Evolutionary conservation across 2,888 invertebrate genomes (phyloP).

Genomic region (Cataglyphis rosenhaueri): DNA sequence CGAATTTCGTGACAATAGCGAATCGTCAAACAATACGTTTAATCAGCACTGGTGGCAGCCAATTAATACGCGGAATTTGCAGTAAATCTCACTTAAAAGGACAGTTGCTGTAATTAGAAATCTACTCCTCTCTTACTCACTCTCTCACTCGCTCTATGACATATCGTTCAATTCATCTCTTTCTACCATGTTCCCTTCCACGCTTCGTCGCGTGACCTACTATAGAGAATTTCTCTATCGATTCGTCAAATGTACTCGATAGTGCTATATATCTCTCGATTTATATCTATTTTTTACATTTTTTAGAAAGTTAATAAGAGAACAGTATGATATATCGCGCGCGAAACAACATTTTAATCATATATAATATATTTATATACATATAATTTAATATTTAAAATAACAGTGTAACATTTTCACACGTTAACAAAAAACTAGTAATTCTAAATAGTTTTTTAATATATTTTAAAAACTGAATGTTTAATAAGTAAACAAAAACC

Average conservation of each 20-base stretch:
- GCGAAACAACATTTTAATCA: neutral
- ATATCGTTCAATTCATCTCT: conserved; percentile 16
- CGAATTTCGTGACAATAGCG: conserved; percentile 22
- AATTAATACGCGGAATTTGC: conserved; percentile 57
- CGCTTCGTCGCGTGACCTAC: conserved; percentile 33
- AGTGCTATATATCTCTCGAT: conserved; percentile 1
- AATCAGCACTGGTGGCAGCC: conserved; percentile 49
- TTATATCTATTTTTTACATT: conserved; percentile 26
- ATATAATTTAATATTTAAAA: neutral
- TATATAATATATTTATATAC: neutral
- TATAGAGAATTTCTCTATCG: conserved; percentile 32
- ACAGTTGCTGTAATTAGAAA: conserved; percentile 52
- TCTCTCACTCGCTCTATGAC: conserved; percentile 2
- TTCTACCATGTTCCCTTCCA: conserved; percentile 7
- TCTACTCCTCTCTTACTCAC: conserved; percentile 14
- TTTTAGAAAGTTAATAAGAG: neutral
- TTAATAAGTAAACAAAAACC: neutral
- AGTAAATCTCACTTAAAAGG: conserved; percentile 30
- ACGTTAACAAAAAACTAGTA: neutral
- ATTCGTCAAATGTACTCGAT: conserved; percentile 17
- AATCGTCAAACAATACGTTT: conserved; percentile 55
- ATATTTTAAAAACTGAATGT: neutral
- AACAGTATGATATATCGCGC: neutral
- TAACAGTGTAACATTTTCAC: neutral
- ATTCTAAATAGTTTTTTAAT: neutral